phyloP scores from a whole-genome alignment of 2,797 vertebrate genomes.

The Danio choprae region DNA sequence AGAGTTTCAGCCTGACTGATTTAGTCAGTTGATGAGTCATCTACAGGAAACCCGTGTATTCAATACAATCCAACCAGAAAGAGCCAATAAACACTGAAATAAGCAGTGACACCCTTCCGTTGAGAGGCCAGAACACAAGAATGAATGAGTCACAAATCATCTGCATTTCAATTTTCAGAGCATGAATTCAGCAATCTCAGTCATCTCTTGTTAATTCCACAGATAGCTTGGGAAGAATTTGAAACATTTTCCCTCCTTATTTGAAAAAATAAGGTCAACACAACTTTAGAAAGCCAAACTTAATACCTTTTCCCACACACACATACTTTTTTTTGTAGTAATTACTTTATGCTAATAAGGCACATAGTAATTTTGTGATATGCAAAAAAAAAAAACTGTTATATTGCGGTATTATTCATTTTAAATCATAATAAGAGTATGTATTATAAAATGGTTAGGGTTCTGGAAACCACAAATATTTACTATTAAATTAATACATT shows the following conservation, averaged over 20 bases:
- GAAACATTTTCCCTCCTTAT: neutral
- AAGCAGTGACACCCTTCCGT: conserved; percentile 63
- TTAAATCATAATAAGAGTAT: neutral
- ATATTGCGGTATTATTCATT: neutral
- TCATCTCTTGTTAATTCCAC: conserved; percentile 28
- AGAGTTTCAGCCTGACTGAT: conserved; percentile 52
- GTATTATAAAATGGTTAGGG: neutral
- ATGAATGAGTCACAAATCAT: conserved; percentile 52
- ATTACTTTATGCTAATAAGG: neutral
- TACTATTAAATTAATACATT: no score
- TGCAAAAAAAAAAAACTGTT: neutral
- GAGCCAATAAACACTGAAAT: conserved; percentile 69
- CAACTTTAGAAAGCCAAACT: neutral
- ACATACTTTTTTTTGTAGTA: neutral
- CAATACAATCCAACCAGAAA: conserved; percentile 76
- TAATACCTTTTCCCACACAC: neutral
- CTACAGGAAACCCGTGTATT: conserved; percentile 71
- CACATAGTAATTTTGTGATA: neutral
- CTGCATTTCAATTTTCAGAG: conserved; percentile 51
- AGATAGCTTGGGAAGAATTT: neutral
- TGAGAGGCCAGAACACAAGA: conserved; percentile 59
- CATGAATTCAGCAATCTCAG: conserved; percentile 19
- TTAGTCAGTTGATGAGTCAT: conserved; percentile 73
- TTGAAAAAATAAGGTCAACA: neutral
- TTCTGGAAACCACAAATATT: neutral